Evolutionary conservation across 2,888 invertebrate species (phyloP), one percentile per base, ranked within the genome.

Genomic region (Nineta flava): DNA sequence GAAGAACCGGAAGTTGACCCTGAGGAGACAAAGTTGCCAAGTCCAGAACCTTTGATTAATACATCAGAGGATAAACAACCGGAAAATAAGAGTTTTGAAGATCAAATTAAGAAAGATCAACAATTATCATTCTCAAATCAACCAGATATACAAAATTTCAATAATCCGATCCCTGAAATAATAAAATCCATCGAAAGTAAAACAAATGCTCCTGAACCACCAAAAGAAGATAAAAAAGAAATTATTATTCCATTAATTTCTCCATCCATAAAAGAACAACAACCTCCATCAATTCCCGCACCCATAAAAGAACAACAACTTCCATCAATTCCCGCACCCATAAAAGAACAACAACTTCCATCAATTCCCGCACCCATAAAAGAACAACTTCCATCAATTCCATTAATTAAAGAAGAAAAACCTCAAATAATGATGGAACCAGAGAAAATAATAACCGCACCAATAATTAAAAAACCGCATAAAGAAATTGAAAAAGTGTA

Each of bases 191-290:
- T 7, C 9, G 46, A 46, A 17, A 46, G 9, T 32, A 46, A 46
- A 46, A 32, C 46, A 46, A 46, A 15, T 13, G 12, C 15, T 32
- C 15, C 2, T n/a, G 15, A 26, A 26, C 12, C n/a, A 13, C 40
- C 21, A 19, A 40, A 38, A 38, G 47, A 38, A 26, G 51, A 49
- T 43, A 42, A 41, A 13, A 52, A 52, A 50, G 26, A 16, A 32
- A n/a, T 6, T 38, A 4, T 38, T 32, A 32, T 9, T 32, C 7
- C 32, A 32, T 32, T n/a, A n/a, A n/a, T n/a, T n/a, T n/a, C n/a
- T 26, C 10, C 6, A 21, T 4, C 17, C 10, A 9, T 15, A 19
- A 21, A 19, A 12, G 48, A 48, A 48, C n/a, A 48, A 42, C 9
- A 9, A 16, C 42, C 16, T 9, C 26, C 26, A 26, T 26, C 26